These are phyloP conservation scores for Monochamus saltuarius DNA, from an alignment of 1,140 invertebrate species.

Conservation along the genomic window DNA sequence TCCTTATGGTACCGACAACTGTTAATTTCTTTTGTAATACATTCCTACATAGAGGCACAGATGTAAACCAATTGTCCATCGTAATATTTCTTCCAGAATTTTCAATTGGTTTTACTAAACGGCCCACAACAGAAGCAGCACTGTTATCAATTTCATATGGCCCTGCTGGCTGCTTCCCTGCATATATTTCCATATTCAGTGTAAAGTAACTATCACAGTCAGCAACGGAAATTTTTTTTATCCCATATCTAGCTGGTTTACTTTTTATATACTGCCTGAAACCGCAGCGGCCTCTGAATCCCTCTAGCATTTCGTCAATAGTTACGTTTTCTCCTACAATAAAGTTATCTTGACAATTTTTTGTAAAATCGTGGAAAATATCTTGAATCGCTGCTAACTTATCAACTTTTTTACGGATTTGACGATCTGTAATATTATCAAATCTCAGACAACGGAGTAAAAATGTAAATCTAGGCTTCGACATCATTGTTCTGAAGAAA, in stretches of 20 bases:
- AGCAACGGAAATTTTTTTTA: slow-evolving; percentile 3
- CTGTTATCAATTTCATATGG: slow-evolving; percentile 12
- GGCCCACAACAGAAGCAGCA: slow-evolving; percentile 34
- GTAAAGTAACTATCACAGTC: background rate
- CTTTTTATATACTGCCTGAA: slow-evolving; percentile 3
- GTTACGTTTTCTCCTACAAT: slow-evolving; percentile 1
- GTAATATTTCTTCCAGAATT: slow-evolving; percentile 44
- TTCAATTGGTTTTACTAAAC: slow-evolving; percentile 35
- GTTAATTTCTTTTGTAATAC: slow-evolving; percentile 35
- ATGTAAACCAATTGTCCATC: slow-evolving; percentile 45
- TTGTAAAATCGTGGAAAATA: background rate
- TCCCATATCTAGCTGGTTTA: slow-evolving; percentile 10
- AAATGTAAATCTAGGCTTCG: too few relatives aligned
- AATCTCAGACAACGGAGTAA: too few relatives aligned
- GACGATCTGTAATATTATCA: slow-evolving; percentile 11
- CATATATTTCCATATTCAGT: slow-evolving; percentile 8
- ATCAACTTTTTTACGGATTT: background rate
- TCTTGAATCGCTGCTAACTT: background rate
- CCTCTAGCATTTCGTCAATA: slow-evolving; percentile 17
- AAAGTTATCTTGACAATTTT: slow-evolving; percentile 17
- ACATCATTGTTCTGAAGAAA: too few relatives aligned
- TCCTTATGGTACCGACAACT: slow-evolving; percentile 38
- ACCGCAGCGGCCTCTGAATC: too few relatives aligned
- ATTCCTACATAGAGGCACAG: slow-evolving; percentile 26
- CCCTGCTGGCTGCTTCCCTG: slow-evolving; percentile 7